Conservation (phyloP, 1,140 invertebrate genomes). For the Trichogramma pretiosum region DNA sequence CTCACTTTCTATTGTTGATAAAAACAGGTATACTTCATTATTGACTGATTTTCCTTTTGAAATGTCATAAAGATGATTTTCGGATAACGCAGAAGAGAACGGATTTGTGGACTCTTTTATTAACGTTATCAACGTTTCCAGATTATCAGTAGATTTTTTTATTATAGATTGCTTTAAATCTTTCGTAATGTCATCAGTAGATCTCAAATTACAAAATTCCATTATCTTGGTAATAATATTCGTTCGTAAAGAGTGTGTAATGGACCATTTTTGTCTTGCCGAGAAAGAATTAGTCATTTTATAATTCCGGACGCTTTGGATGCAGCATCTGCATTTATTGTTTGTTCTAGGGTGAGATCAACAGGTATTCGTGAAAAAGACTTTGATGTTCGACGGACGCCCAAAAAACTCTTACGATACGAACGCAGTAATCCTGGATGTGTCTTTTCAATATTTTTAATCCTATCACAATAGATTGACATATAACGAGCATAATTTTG, state of each 20-base stretch:
- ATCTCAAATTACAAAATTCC: background rate
- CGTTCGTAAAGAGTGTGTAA: slow-evolving; percentile 2
- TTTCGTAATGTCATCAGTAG: background rate
- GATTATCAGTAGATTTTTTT: background rate
- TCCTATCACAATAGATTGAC: slow-evolving; percentile 19
- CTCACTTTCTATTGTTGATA: slow-evolving; percentile 10
- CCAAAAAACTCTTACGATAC: slow-evolving; percentile 20
- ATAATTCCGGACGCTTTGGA: slow-evolving; percentile 19
- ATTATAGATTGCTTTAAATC: slow-evolving; percentile 2
- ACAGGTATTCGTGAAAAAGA: slow-evolving; percentile 22
- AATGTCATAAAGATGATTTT: slow-evolving; percentile 12
- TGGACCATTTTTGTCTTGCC: background rate
- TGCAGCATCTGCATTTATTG: slow-evolving; percentile 26
- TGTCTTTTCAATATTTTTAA: slow-evolving; percentile 20
- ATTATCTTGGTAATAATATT: background rate
- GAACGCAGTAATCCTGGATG: slow-evolving; percentile 24
- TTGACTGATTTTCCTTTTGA: slow-evolving; percentile 12
- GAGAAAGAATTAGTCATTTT: slow-evolving; percentile 11
- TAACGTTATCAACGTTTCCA: background rate
- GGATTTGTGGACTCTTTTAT: background rate
- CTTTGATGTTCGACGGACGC: slow-evolving; percentile 23
- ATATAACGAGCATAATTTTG: slow-evolving; percentile 30
- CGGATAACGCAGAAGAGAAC: background rate
- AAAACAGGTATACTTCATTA: background rate
- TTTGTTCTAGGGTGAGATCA: slow-evolving; percentile 27